These are phyloP conservation scores for Andinoacara biseriatus DNA, from an alignment of 2,113 vertebrate species.

Conservation along the genomic window DNA sequence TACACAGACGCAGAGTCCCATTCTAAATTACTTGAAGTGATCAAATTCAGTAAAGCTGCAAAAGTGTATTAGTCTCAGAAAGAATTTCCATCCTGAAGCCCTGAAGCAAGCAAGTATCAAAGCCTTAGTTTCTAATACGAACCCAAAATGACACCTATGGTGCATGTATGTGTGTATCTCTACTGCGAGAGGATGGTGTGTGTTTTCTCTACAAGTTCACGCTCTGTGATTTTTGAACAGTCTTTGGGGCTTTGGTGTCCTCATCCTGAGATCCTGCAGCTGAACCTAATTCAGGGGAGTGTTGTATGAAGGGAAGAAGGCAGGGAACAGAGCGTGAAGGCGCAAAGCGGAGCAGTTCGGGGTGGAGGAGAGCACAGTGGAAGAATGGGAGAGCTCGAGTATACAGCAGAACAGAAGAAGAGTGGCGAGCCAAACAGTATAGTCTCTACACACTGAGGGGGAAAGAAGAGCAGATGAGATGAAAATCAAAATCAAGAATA, in stretches of 20 bases:
- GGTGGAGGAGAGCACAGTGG: background rate
- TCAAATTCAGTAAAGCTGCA: background rate
- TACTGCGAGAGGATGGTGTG: conserved; percentile 45
- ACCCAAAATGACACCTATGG: background rate
- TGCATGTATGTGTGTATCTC: conserved; percentile 7
- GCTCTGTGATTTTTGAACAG: conserved; percentile 59
- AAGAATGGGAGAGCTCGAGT: background rate
- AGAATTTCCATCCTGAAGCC: conserved; percentile 15
- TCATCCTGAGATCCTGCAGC: conserved; percentile 55
- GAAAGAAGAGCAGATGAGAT: background rate
- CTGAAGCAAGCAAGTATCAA: conserved; percentile 14
- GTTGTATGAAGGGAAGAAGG: conserved; percentile 27
- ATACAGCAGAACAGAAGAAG: background rate
- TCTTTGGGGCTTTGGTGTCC: conserved; percentile 67
- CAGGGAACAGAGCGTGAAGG: conserved; percentile 51
- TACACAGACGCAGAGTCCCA: background rate
- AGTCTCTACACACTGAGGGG: background rate
- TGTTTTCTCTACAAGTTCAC: conserved; percentile 59
- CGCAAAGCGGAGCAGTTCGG: conserved; percentile 20
- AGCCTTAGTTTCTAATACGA: conserved; percentile 24
- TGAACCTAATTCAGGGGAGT: conserved; percentile 51
- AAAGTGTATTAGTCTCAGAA: background rate
- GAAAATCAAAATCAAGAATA: conserved; percentile 1
- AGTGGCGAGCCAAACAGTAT: background rate
- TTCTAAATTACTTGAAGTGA: background rate